Percentiles rank a stretch among this genome's conserved stretches.
Evolutionary conservation across 2,797 vertebrate genomes (phyloP).

Genomic region (Coluber constrictor): DNA sequence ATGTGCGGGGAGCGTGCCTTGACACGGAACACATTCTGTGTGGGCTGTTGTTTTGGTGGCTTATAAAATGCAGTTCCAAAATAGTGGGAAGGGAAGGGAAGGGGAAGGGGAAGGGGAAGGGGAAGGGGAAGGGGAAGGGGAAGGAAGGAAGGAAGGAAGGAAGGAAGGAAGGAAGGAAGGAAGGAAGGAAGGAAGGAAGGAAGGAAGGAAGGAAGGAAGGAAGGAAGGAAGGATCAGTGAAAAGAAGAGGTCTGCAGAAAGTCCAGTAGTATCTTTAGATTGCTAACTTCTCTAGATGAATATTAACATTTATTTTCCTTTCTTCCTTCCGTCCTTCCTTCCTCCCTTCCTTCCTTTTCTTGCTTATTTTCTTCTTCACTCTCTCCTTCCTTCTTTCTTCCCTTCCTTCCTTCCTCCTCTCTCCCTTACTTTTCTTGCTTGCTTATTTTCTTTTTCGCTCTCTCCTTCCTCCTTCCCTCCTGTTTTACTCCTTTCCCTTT

Average conservation of each 20-base stretch:
- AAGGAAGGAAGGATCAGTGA: slow-evolving; percentile 52
- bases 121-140: neutral
- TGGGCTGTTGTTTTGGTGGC: slow-evolving; percentile 1
- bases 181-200: rapidly evolving
- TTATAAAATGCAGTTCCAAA: neutral
- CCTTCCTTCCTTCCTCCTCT: too few relatives aligned
- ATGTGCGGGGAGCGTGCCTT: neutral
- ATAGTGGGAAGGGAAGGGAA: neutral
- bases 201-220: too few relatives aligned
- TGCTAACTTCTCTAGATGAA: neutral
- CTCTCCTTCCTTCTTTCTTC: too few relatives aligned
- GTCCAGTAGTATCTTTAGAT: neutral
- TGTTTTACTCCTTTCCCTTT: too few relatives aligned
- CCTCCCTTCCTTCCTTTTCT: slow-evolving; percentile 1
- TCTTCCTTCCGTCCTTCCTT: slow-evolving; percentile 23
- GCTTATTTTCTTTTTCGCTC: too few relatives aligned
- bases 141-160: too few relatives aligned
- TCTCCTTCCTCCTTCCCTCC: too few relatives aligned
- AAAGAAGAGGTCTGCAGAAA: slow-evolving; percentile 31
- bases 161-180: too few relatives aligned
- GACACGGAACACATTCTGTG: neutral
- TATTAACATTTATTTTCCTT: neutral
- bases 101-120: neutral
- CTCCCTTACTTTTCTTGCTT: too few relatives aligned
- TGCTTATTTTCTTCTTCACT: too few relatives aligned